Percentiles rank a stretch among this genome's conserved stretches.
phyloP scores from a whole-genome alignment of 53 echinoderm and acorn worm genomes.

The Patiria pectinifera region DNA sequence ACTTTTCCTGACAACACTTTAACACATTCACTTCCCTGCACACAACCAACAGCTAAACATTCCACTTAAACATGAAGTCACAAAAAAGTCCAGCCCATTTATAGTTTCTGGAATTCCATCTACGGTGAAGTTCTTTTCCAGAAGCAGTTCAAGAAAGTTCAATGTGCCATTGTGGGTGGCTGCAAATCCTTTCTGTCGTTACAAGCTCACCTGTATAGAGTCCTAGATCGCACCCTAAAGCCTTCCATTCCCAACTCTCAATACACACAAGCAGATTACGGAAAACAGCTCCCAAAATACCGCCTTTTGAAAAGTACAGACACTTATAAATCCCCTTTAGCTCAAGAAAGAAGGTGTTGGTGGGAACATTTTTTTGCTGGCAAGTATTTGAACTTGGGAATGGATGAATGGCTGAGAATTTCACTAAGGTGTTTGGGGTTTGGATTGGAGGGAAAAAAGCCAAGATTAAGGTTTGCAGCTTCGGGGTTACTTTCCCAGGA shows the following conservation, averaged over 20 bases:
- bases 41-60: neutral
- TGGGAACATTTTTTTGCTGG: neutral
- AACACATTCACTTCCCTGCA: neutral
- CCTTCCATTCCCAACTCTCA: neutral
- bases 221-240: neutral
- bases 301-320: neutral
- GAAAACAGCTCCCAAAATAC: no score
- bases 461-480: neutral
- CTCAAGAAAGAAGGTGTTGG: neutral
- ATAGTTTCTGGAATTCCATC: neutral
- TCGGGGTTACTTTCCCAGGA: neutral
- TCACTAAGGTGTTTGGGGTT: neutral
- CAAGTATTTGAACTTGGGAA: neutral
- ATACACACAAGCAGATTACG: conserved; percentile 1
- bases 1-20: neutral
- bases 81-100: neutral
- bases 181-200: conserved; percentile 20
- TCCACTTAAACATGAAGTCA: neutral
- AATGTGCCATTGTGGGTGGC: conserved; percentile 1
- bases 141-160: conserved; percentile 13
- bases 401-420: neutral
- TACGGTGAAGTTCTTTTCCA: neutral
- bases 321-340: neutral
- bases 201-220: conserved; percentile 20
- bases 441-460: neutral